phyloP scores from a whole-genome alignment of 2,888 invertebrate species.

The Steinernema carpocapsae region DNA sequence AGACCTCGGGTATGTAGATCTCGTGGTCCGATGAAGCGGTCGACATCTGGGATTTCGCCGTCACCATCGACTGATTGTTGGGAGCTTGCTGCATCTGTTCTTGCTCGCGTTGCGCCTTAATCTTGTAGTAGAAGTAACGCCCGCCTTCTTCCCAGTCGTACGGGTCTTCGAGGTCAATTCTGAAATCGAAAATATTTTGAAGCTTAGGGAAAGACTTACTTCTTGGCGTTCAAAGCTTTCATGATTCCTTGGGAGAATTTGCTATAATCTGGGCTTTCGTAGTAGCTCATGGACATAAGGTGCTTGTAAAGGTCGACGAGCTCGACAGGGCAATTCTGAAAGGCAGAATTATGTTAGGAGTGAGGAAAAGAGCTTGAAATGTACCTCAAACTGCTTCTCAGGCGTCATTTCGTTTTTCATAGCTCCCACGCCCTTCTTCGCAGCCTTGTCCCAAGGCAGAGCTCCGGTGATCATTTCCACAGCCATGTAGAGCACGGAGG shows the following conservation, averaged over 20 bases:
- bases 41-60: not conserved
- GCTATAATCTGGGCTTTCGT: not conserved
- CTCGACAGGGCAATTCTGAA: constrained; percentile 7
- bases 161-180: constrained; percentile 21
- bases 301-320: not conserved
- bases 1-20: constrained; percentile 24
- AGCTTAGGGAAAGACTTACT: not conserved
- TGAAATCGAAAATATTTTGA: not conserved
- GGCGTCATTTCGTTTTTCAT: not conserved
- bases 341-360: not conserved
- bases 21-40: not conserved
- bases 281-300: constrained; percentile 1
- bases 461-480: constrained; percentile 20
- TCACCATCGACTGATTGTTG: not conserved
- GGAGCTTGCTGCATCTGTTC: not conserved
- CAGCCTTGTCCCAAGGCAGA: not conserved
- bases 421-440: not conserved
- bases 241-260: not conserved
- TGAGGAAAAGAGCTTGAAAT: not conserved
- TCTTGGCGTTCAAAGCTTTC: not conserved
- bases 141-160: constrained; percentile 32
- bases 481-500: constrained; percentile 9
- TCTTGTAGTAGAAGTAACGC: constrained; percentile 28
- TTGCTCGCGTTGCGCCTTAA: constrained; percentile 1
- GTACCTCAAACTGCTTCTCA: not conserved